These are phyloP conservation scores for Rhinolophus ferrumequinum DNA, from an alignment of 2,113 vertebrate species.

Conservation along the genomic window DNA sequence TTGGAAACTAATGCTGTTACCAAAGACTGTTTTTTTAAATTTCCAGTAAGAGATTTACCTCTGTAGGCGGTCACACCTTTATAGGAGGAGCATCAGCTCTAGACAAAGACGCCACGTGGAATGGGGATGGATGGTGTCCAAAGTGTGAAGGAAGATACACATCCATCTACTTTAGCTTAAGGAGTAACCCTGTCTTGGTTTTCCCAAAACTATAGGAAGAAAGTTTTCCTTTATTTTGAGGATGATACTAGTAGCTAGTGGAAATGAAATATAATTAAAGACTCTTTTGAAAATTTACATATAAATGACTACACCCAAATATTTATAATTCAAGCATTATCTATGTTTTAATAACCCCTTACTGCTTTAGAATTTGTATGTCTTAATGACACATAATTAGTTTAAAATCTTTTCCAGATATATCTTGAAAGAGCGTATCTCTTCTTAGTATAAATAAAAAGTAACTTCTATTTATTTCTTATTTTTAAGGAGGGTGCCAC, in stretches of 20 bases:
- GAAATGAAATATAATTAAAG: slow-evolving; percentile 26
- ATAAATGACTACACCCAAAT: slow-evolving; percentile 9
- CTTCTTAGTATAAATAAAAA: slow-evolving; percentile 44
- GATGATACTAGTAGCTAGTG: not conserved
- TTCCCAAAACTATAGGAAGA: slow-evolving; percentile 12
- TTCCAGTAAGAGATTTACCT: no score
- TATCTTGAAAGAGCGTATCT: slow-evolving; percentile 41
- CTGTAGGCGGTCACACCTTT: not conserved
- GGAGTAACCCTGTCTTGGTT: not conserved
- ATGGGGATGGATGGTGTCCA: not conserved
- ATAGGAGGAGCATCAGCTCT: not conserved
- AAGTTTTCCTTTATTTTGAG: slow-evolving; percentile 29
- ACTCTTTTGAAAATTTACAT: slow-evolving; percentile 1
- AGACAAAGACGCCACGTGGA: not conserved
- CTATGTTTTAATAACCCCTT: slow-evolving; percentile 9
- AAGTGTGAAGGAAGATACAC: not conserved
- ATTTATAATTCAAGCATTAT: slow-evolving; percentile 2
- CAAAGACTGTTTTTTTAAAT: slow-evolving; percentile 26
- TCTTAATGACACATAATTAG: not conserved
- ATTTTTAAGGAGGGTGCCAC: no score
- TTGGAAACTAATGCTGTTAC: not conserved
- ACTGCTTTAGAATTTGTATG: not conserved
- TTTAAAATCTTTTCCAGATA: slow-evolving; percentile 39
- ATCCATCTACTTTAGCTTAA: not conserved
- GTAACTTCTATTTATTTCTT: not conserved